Base-by-base conservation (phyloP, 2,113 vertebrate genomes). In the Prunella fulvescens region DNA sequence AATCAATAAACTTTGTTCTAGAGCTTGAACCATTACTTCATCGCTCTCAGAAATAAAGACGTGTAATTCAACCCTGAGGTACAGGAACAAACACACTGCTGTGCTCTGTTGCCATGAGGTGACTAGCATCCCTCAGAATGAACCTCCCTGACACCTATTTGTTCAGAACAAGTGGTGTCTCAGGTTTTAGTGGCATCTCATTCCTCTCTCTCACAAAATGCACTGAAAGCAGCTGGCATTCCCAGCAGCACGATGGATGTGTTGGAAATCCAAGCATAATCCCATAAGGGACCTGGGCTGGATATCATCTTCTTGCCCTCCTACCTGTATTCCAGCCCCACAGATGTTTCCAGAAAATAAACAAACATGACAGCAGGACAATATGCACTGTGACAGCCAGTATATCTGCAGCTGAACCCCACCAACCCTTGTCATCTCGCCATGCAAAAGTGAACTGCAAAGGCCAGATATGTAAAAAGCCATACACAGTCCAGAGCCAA, bases 401-500 rank as follows among this genome's bases (percentile, higher is more conserved):
- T 9, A 0, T 22, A 56, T 10, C 23, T 48, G 31, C 66, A 76
- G 37, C 57, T 45, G 31, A 87, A 71, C 4, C 19, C 24, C 20
- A 39, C 9, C 50, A 70, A 19, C 16, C 11, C 29, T 15, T 33
- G 22, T 14, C 67, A 91, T 12, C 57, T 67, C 57, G 61, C 11
- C 62, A 66, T 3, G 23, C 39, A 61, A 33, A 44, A 69, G 35
- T 10, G 26, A 88, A 29, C 35, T 65, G 48, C 56, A 47, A 72
- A 57, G 15, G 12, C 25, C 42, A 64, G 10, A 6, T 35, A 37
- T 2, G 16, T 19, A 70, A 17, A 33, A 73, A 19, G 35, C 12
- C 1, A 0, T 6, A 56, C 22, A 5, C 5, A 12, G 20, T 26
- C 33, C 39, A 28, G 42, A 31, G 28, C 8, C 24, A 76, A 1